phyloP scores from a whole-genome alignment of 2,113 vertebrate species.

The Copsychus sechellarum region DNA sequence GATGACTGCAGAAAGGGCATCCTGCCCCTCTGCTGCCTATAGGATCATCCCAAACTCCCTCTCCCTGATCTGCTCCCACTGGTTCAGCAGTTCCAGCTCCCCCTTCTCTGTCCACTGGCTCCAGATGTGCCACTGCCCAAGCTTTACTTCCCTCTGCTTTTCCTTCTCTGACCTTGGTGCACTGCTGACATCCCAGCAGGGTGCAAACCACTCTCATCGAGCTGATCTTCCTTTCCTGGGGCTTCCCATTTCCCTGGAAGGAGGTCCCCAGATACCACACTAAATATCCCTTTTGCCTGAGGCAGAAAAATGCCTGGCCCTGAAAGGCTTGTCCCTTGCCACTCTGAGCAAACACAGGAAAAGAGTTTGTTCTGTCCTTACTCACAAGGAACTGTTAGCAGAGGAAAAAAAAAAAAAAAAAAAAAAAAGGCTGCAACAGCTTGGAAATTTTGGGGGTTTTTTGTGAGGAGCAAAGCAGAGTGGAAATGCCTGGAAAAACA shows the following conservation, averaged over 20 bases:
- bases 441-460: neutral
- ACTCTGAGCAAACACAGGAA: neutral
- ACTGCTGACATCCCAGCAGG: neutral
- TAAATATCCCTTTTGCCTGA: neutral
- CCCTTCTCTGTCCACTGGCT: neutral
- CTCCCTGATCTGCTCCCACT: neutral
- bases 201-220: neutral
- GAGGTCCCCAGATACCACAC: neutral
- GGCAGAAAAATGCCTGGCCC: neutral
- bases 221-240: neutral
- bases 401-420: no score
- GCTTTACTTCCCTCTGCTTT: neutral
- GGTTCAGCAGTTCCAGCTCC: neutral
- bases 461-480: neutral
- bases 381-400: neutral
- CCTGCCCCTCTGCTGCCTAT: neutral
- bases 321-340: neutral
- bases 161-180: conserved; percentile 27
- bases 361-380: neutral
- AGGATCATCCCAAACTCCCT: neutral
- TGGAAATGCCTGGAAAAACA: neutral
- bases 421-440: neutral
- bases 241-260: neutral
- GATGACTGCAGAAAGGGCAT: neutral
- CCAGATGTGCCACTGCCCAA: neutral